Evolutionary conservation across 2,113 vertebrate genomes (phyloP), one percentile per base, ranked within the genome.

Genomic region (Pseudorasbora parva): DNA sequence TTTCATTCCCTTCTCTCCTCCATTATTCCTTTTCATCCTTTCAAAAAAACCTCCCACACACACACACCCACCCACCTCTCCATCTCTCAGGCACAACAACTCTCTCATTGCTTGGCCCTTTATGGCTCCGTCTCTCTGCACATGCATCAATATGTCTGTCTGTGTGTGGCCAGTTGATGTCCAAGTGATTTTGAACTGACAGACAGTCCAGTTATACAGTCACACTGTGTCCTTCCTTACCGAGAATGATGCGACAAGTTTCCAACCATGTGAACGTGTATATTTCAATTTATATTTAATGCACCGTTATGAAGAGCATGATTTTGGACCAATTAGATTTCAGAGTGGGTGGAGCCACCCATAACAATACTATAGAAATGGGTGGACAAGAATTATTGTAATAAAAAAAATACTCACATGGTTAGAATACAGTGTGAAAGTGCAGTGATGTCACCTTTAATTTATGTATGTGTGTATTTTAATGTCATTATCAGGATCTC

Each of bases 1-100:
- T 86, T 62, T 84, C 47, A 51, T 73, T 78, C 14, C 69, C 62
- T 73, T 62, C 54, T 47, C 66, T 47, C 66, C 73, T 60, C 47
- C 54, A 19, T 81, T 83, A 57, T 86, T 73, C 49, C 37, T 72
- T 73, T 45, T 59, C 49, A 66, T 72, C 71, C 74, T 73, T 43
- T 30, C 0, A 9, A 19, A 3, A 45, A n/a, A 81, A 75, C 12
- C 68, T 59, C 43, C 71, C 69, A n/a, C n/a, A n/a, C 47, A 47
- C 59, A 82, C 37, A 47, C 72, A 60, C 71, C 47, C 71, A 33
- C 81, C 78, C 57, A 43, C 68, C 77, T 68, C 66, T 78, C 54
- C 57, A 43, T 83, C 60, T 68, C 19, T 8, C 72, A 25, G 41
- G 57, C 83, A 19, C 68, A 62, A 45, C 83, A 21, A 66, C 69